These are phyloP conservation scores for Protophormia terraenovae DNA, from an alignment of 2,888 invertebrate species.

Conservation along the genomic window DNA sequence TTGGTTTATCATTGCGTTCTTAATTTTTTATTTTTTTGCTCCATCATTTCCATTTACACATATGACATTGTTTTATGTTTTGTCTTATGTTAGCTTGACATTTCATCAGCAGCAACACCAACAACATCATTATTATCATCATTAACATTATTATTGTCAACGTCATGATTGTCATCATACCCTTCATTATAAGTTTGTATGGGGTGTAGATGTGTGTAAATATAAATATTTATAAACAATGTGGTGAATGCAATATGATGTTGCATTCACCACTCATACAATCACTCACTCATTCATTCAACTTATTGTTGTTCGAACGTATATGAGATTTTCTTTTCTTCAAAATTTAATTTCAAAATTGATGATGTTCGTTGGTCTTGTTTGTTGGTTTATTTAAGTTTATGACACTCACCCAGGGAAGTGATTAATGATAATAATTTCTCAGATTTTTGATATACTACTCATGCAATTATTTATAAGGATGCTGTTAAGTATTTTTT, in stretches of 20 bases:
- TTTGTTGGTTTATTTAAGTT: slow-evolving; percentile 42
- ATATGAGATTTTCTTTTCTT: slow-evolving; percentile 35
- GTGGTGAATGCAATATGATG: slow-evolving; percentile 35
- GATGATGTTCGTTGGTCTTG: slow-evolving; percentile 55
- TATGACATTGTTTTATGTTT: slow-evolving; percentile 61
- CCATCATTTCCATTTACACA: slow-evolving; percentile 45
- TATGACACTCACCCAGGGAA: slow-evolving; percentile 25
- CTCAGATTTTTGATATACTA: slow-evolving; percentile 48
- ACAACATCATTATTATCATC: slow-evolving; percentile 5
- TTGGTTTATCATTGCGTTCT: slow-evolving; percentile 20
- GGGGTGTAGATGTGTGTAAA: background rate
- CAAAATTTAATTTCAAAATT: slow-evolving; percentile 60
- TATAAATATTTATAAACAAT: too few species aligned
- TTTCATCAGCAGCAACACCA: slow-evolving; percentile 56
- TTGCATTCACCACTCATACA: slow-evolving; percentile 35
- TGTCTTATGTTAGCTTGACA: slow-evolving; percentile 54
- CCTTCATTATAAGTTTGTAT: background rate
- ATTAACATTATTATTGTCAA: slow-evolving; percentile 28
- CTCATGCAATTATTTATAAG: slow-evolving; percentile 2
- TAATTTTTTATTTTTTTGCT: slow-evolving; percentile 16
- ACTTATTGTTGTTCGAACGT: background rate
- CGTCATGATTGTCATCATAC: background rate
- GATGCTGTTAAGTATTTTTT: background rate
- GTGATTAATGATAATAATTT: slow-evolving; percentile 56
- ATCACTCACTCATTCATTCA: background rate